Base-by-base conservation (phyloP, 1,140 invertebrate species). In the Dryas iulia region DNA sequence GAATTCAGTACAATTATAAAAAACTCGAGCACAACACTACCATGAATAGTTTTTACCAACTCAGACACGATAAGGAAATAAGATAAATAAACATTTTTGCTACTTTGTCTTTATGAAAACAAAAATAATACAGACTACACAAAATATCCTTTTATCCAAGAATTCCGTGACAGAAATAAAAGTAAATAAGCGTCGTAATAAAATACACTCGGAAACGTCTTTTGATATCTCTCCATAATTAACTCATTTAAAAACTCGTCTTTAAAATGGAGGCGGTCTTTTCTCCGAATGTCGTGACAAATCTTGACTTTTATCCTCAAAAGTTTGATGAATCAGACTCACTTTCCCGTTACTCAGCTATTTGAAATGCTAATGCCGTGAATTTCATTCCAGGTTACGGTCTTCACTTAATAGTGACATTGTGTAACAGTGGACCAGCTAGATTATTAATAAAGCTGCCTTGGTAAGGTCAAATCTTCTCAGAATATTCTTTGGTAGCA, bases 331-430 rank as follows among this genome's bases (percentile, higher is more conserved):
- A 72, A 72, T 66, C 64, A 60, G 64, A n/a, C 26, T 59, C 66
- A 35, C 52, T 21, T n/a, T n/a, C 65, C 56, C 59, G 30, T 23
- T 59, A 33, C 64, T 67, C 64, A 24, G 56, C 39, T 47, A 72
- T 76, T 76, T 72, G 68, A 72, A 73, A 76, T 70, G 64, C 71
- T 72, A 76, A 76, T 76, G 56, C 60, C 30, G 47, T 58, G 66
- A 71, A 74, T 67, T 71, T 62, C 68, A 66, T 62, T 74, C 62
- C 62, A 71, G 73, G 65, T 65, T 70, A 69, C 73, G 61, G 57
- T 61, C 69, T 71, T 52, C 65, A 52, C 59, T 62, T 76, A 69
- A 66, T 72, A 64, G 60, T 61, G 63, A 73, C 62, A 58, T 74
- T 72, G 59, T 69, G 63, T 62, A 56, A n/a, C n/a, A n/a, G n/a